A percentile compares a stretch with the other conserved stretches of the same genome.
These are phyloP conservation scores for Strix aluco DNA, from an alignment of 2,113 vertebrate species.

Conservation along the genomic window DNA sequence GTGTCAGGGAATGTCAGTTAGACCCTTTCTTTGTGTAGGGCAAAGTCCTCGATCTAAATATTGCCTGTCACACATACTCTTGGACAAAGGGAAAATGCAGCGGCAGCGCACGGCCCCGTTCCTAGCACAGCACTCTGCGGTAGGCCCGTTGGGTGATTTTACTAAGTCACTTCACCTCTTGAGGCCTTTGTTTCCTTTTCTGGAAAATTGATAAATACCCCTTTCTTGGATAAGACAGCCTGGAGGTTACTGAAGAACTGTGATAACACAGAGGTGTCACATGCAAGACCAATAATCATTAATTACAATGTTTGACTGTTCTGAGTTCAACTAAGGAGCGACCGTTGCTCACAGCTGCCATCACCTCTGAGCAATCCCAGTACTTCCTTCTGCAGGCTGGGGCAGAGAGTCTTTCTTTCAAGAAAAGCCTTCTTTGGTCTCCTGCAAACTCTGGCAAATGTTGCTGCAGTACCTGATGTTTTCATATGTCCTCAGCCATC, in stretches of 20 bases:
- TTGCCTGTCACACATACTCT: neutral
- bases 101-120: accelerated
- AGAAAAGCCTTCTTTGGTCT: neutral
- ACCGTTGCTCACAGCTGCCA: neutral
- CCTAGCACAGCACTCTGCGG: neutral
- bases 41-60: neutral
- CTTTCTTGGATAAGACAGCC: neutral
- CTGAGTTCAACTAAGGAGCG: neutral
- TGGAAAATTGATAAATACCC: neutral
- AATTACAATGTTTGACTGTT: constrained; percentile 53
- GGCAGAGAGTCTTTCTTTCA: neutral
- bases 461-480: neutral
- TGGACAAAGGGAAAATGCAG: neutral
- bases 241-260: neutral
- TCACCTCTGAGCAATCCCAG: neutral
- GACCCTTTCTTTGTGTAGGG: neutral
- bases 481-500: neutral
- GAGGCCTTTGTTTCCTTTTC: neutral
- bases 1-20: neutral
- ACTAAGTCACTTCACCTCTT: neutral
- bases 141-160: neutral
- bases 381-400: neutral
- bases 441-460: neutral
- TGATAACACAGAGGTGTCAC: constrained; percentile 29
- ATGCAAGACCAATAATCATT: neutral